Conservation (phyloP, 2,113 vertebrate species). For the Smithornis capensis region DNA sequence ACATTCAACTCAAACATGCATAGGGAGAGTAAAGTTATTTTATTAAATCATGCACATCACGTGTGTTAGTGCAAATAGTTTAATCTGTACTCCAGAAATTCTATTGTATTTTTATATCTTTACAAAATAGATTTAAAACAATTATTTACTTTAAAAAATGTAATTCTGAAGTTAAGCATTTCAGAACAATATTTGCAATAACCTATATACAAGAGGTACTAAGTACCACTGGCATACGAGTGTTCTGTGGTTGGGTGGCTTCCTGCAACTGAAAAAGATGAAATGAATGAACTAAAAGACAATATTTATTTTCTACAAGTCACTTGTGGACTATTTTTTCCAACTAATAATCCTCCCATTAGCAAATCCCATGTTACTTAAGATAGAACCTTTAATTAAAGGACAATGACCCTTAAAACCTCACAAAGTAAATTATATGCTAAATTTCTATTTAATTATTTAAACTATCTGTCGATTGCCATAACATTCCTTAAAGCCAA, state of each 20-base stretch:
- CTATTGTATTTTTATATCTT: slow-evolving; percentile 86
- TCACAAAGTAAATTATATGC: slow-evolving; percentile 72
- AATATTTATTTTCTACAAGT: slow-evolving; percentile 71
- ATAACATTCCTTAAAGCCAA: slow-evolving; percentile 64
- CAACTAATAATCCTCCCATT: slow-evolving; percentile 74
- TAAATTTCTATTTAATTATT: slow-evolving; percentile 73
- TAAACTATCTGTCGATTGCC: slow-evolving; percentile 68
- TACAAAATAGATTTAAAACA: slow-evolving; percentile 96
- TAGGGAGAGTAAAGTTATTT: slow-evolving; percentile 88
- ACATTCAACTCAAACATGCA: slow-evolving; percentile 77
- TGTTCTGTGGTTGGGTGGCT: slow-evolving; percentile 75
- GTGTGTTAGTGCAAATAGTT: slow-evolving; percentile 92
- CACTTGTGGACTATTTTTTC: slow-evolving; percentile 69
- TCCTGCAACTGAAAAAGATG: slow-evolving; percentile 78
- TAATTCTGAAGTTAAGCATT: slow-evolving; percentile 87
- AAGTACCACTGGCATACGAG: slow-evolving; percentile 83
- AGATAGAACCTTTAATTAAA: slow-evolving; percentile 71
- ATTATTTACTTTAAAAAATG: slow-evolving; percentile 88
- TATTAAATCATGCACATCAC: slow-evolving; percentile 96
- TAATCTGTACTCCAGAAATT: slow-evolving; percentile 90
- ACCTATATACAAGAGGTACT: slow-evolving; percentile 88
- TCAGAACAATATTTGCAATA: slow-evolving; percentile 89
- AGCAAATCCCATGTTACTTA: slow-evolving; percentile 72
- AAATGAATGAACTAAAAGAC: slow-evolving; percentile 71
- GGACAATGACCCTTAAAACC: slow-evolving; percentile 71